Evolutionary conservation across 2,113 vertebrate species (phyloP).

Genomic region (Rhinolophus sinicus): DNA sequence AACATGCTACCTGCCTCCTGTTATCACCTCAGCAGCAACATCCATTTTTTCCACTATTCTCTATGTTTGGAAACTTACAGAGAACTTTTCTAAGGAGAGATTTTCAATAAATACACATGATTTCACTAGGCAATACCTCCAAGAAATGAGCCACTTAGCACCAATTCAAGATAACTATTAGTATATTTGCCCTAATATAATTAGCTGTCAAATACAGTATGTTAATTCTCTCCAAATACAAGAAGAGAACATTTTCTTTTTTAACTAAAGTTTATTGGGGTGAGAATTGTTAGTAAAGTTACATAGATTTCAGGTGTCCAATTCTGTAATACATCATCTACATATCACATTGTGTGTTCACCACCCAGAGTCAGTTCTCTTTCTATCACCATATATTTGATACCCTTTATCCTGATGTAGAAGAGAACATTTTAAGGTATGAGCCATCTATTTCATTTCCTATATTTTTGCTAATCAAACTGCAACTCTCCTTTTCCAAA

Average conservation of each 20-base stretch:
- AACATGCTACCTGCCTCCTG: constrained; percentile 86
- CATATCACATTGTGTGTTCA: too few relatives aligned
- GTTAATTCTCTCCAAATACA: constrained; percentile 51
- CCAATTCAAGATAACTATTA: constrained; percentile 63
- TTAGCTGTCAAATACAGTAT: constrained; percentile 67
- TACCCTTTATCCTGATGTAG: not conserved
- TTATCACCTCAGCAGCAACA: constrained; percentile 86
- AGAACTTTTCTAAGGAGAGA: constrained; percentile 76
- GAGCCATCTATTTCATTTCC: constrained; percentile 67
- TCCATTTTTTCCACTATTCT: constrained; percentile 79
- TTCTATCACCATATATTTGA: too few relatives aligned
- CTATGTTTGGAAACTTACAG: constrained; percentile 73
- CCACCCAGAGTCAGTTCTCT: too few relatives aligned
- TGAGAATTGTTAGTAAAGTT: too few relatives aligned
- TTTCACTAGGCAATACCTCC: constrained; percentile 59
- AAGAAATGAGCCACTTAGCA: constrained; percentile 73
- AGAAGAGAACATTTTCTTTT: constrained; percentile 31
- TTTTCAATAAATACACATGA: constrained; percentile 69
- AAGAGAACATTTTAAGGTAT: constrained; percentile 56
- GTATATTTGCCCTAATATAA: constrained; percentile 76
- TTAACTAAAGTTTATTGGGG: too few relatives aligned
- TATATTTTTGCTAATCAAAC: constrained; percentile 51
- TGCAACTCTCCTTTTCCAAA: constrained; percentile 5
- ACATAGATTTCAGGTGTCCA: too few relatives aligned
- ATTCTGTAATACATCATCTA: too few relatives aligned